phyloP scores from a whole-genome alignment of 2,797 vertebrate species.

The Phataginus tricuspis region DNA sequence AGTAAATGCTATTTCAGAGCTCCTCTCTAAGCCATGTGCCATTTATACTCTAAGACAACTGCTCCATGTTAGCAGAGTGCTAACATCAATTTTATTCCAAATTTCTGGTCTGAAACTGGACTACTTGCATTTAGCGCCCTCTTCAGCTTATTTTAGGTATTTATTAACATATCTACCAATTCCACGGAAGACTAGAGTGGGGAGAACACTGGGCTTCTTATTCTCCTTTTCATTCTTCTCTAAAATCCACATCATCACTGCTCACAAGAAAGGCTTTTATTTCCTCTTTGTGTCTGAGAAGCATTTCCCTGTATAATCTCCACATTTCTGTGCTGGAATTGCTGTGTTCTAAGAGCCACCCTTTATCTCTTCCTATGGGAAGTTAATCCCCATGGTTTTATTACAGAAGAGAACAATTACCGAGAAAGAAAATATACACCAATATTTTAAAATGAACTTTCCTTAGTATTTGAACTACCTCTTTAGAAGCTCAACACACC shows the following conservation, averaged over 20 bases:
- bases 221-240: background rate
- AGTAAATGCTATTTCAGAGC: background rate
- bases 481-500: background rate
- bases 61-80: background rate
- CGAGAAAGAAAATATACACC: background rate
- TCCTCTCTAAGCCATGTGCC: background rate
- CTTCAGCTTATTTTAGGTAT: background rate
- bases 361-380: background rate
- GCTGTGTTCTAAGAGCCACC: background rate
- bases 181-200: background rate
- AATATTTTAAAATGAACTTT: background rate
- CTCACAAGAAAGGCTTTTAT: background rate
- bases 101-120: background rate
- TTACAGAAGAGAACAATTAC: background rate
- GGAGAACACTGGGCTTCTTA: background rate
- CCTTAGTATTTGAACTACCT: background rate
- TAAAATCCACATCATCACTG: background rate
- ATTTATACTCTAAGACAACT: background rate
- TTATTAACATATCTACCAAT: background rate
- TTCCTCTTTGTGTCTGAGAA: background rate
- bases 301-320: background rate
- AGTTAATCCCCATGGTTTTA: background rate
- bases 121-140: background rate
- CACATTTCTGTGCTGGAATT: background rate
- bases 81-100: background rate